These are phyloP conservation scores for Bombylius major DNA, from an alignment of 2,888 invertebrate species.

Conservation along the genomic window DNA sequence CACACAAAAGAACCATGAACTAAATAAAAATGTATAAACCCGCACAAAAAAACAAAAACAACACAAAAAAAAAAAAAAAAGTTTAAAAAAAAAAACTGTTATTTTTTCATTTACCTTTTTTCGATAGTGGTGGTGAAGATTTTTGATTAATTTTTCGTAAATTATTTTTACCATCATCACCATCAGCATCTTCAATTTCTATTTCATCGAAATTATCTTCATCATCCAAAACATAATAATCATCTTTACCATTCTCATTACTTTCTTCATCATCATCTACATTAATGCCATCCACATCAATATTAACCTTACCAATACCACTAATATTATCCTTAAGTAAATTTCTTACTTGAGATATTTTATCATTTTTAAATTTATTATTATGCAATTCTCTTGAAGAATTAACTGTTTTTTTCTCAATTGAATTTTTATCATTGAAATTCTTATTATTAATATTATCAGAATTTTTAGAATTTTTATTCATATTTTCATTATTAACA, in stretches of 20 bases:
- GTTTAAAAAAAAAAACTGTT: too few species aligned
- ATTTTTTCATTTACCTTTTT: not conserved
- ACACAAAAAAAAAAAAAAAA: too few species aligned
- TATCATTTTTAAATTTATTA: too few species aligned
- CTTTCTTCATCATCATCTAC: not conserved
- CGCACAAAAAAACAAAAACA: too few species aligned
- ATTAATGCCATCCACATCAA: not conserved
- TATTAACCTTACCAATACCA: not conserved
- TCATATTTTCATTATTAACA: too few species aligned
- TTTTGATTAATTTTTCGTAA: not conserved
- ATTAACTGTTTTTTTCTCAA: too few species aligned
- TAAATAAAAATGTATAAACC: not conserved
- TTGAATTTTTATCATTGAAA: too few species aligned
- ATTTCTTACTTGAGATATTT: too few species aligned
- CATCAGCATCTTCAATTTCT: not conserved
- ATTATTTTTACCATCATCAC: not conserved
- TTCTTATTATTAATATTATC: too few species aligned
- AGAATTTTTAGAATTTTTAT: too few species aligned
- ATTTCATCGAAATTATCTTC: too few species aligned
- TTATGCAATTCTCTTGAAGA: too few species aligned
- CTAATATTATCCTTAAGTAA: not conserved
- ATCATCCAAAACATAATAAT: not conserved
- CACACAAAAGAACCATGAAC: not conserved
- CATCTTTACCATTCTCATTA: not conserved
- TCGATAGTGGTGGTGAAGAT: not conserved